Conservation (phyloP, 1,140 invertebrate species). For the Temnothorax nylanderi region DNA sequence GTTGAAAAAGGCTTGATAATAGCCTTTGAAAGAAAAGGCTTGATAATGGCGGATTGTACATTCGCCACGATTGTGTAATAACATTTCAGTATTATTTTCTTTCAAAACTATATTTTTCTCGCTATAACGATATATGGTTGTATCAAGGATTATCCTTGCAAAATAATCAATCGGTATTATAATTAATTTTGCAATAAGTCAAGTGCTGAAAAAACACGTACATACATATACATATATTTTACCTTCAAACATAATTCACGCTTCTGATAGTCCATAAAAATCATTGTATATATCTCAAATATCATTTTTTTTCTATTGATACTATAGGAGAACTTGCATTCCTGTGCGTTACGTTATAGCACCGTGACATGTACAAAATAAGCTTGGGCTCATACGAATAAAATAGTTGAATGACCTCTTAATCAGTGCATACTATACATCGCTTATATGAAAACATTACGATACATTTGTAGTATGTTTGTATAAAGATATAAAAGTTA, state of each 20-base stretch:
- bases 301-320: slow-evolving; percentile 79
- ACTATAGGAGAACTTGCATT: slow-evolving; percentile 65
- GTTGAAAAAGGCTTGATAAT: not conserved
- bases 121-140: not conserved
- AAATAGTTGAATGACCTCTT: slow-evolving; percentile 57
- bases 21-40: not conserved
- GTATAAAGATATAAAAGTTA: slow-evolving; percentile 8
- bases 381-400: slow-evolving; percentile 74
- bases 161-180: slow-evolving; percentile 10
- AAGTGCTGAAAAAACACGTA: slow-evolving; percentile 39
- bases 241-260: slow-evolving; percentile 32
- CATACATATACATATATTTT: slow-evolving; percentile 51
- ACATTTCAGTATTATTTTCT: slow-evolving; percentile 63
- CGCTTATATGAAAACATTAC: slow-evolving; percentile 22
- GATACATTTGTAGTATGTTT: slow-evolving; percentile 26
- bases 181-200: slow-evolving; percentile 60
- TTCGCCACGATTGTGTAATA: slow-evolving; percentile 42
- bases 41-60: slow-evolving; percentile 43
- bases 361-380: slow-evolving; percentile 79
- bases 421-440: slow-evolving; percentile 37
- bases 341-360: slow-evolving; percentile 77
- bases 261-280: slow-evolving; percentile 41
- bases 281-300: slow-evolving; percentile 78
- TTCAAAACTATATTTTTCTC: slow-evolving; percentile 28
- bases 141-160: not conserved